Conservation (phyloP, 2,113 vertebrate species). For the Peucedramus taeniatus region DNA sequence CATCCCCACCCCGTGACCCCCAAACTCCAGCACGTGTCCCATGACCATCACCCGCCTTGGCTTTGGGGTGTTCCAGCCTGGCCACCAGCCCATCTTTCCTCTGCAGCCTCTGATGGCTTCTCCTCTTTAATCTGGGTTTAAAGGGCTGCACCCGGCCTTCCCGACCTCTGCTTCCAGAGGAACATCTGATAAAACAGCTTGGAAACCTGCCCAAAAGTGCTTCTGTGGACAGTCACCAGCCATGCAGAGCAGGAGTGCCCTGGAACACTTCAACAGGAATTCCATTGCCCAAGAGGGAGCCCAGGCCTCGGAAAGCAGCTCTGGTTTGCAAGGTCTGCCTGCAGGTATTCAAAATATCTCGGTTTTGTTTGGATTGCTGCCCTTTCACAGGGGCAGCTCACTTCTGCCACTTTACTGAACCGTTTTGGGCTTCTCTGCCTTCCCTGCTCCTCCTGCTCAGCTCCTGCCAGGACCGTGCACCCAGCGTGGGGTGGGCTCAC, state of each 20-base stretch:
- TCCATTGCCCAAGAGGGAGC: background rate
- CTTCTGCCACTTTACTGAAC: no score
- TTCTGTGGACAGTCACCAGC: fast-evolving
- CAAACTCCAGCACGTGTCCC: fast-evolving
- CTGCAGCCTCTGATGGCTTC: background rate
- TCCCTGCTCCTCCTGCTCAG: background rate
- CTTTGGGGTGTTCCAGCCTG: background rate
- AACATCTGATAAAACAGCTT: background rate
- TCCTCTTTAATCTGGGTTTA: background rate
- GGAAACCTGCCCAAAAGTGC: background rate
- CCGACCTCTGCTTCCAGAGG: background rate
- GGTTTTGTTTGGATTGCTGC: background rate
- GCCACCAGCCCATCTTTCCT: background rate
- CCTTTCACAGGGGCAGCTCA: background rate
- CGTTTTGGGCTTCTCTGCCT: background rate
- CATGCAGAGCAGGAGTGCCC: fast-evolving
- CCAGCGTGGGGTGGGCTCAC: fast-evolving
- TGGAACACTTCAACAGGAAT: background rate
- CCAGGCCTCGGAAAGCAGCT: background rate
- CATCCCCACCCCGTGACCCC: background rate
- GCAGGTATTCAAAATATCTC: background rate
- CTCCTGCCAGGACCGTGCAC: background rate
- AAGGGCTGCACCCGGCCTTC: background rate
- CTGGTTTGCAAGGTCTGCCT: fast-evolving
- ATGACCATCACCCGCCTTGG: fast-evolving